Conservation (phyloP, 1,140 invertebrate species). For the Uloborus diversus region DNA sequence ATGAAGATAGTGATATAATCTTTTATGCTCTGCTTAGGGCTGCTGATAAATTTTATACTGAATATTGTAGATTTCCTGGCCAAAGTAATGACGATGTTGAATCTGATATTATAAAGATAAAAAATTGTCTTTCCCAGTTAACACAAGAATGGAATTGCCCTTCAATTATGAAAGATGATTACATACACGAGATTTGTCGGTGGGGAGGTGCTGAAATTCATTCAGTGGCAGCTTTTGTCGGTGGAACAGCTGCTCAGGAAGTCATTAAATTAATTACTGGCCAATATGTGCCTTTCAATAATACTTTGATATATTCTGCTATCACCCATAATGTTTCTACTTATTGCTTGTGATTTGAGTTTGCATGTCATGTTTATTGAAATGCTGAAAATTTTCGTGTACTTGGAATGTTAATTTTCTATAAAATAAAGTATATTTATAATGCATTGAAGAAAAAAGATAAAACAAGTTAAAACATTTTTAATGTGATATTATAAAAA, state of each 20-base stretch:
- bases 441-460: too few species aligned
- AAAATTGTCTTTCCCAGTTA: constrained; percentile 68
- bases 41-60: constrained; percentile 86
- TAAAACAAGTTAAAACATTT: too few species aligned
- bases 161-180: constrained; percentile 86
- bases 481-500: too few species aligned
- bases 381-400: too few species aligned
- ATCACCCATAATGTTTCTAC: constrained; percentile 70
- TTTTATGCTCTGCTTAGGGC: constrained; percentile 92
- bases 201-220: constrained; percentile 96
- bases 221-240: constrained; percentile 92
- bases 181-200: constrained; percentile 91
- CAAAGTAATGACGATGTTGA: constrained; percentile 87
- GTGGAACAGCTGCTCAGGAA: constrained; percentile 94
- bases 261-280: constrained; percentile 96
- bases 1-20: constrained; percentile 85
- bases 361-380: background rate
- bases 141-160: constrained; percentile 84
- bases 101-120: constrained; percentile 86
- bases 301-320: constrained; percentile 95
- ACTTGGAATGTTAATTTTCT: too few species aligned
- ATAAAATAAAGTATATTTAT: too few species aligned
- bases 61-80: constrained; percentile 91
- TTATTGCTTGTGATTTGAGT: constrained; percentile 29
- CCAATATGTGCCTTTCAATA: constrained; percentile 96